Percentiles rank a stretch among this genome's conserved stretches.
These are phyloP conservation scores for Chrysodeixis includens DNA, from an alignment of 2,888 invertebrate genomes.

Conservation along the genomic window DNA sequence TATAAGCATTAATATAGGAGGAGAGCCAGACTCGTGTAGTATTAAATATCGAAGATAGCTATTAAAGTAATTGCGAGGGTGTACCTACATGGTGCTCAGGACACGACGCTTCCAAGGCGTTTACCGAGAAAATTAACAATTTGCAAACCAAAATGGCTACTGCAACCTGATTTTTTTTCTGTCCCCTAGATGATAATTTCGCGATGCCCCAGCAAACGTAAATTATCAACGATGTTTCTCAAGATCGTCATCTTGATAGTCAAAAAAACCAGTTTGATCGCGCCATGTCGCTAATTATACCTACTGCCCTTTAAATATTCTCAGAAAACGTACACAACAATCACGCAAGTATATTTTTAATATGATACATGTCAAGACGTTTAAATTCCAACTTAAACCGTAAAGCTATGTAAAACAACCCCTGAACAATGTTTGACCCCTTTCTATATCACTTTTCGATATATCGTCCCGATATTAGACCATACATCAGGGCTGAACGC, in stretches of 20 bases:
- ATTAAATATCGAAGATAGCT: slow-evolving; percentile 68
- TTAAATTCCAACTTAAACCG: slow-evolving; percentile 34
- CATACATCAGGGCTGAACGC: slow-evolving; percentile 83
- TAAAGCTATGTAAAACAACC: slow-evolving; percentile 34
- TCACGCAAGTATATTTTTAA: neutral
- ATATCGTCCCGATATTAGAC: slow-evolving; percentile 82
- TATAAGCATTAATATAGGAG: slow-evolving; percentile 37
- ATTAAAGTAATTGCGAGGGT: slow-evolving; percentile 81
- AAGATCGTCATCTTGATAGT: slow-evolving; percentile 73
- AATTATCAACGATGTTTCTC: slow-evolving; percentile 76
- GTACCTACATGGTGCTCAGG: slow-evolving; percentile 71
- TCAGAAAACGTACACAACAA: slow-evolving; percentile 30
- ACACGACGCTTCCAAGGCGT: slow-evolving; percentile 63
- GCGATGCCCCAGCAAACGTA: slow-evolving; percentile 74
- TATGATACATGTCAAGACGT: slow-evolving; percentile 17
- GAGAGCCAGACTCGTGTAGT: slow-evolving; percentile 34
- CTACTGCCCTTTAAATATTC: slow-evolving; percentile 58
- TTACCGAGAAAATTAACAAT: slow-evolving; percentile 78
- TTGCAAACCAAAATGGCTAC: slow-evolving; percentile 73
- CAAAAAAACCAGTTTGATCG: slow-evolving; percentile 66
- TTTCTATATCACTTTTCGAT: slow-evolving; percentile 75
- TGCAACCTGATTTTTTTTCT: slow-evolving; percentile 67
- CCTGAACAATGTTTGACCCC: slow-evolving; percentile 72
- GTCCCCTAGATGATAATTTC: slow-evolving; percentile 75
- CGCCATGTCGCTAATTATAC: slow-evolving; percentile 59